Conservation (phyloP, 2,113 vertebrate genomes). For the Orthonyx spaldingii region DNA sequence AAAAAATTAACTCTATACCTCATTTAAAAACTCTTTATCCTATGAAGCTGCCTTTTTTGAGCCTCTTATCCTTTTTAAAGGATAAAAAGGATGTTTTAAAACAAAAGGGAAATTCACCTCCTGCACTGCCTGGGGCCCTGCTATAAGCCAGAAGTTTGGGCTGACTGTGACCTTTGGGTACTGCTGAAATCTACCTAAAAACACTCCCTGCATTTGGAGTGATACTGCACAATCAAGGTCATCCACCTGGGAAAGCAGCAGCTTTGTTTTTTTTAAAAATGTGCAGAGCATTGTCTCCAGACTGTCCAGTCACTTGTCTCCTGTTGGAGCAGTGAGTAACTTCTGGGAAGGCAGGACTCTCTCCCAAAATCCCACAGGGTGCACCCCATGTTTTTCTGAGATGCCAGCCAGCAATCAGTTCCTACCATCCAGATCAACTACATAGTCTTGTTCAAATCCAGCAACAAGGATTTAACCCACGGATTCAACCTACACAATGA, state of each 20-base stretch:
- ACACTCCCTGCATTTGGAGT: neutral
- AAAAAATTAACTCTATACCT: neutral
- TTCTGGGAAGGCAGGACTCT: neutral
- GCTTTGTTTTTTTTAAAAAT: neutral
- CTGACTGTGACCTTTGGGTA: neutral
- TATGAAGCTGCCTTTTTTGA: neutral
- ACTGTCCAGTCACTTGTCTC: neutral
- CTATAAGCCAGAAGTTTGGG: neutral
- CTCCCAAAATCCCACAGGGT: fast-evolving
- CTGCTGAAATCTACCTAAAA: neutral
- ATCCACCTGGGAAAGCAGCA: neutral
- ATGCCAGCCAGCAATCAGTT: neutral
- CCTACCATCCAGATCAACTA: neutral
- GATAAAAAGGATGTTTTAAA: neutral
- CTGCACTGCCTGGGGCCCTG: too few species aligned
- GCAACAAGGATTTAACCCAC: neutral
- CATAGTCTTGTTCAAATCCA: neutral
- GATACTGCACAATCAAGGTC: neutral
- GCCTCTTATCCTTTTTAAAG: neutral
- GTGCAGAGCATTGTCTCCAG: neutral
- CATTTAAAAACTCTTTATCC: neutral
- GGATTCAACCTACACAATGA: fast-evolving
- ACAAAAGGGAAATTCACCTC: neutral
- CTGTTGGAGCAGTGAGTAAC: neutral
- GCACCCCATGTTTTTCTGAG: neutral